Base-by-base conservation (phyloP, 1,140 invertebrate species). In the Scaptomyza pallida region DNA sequence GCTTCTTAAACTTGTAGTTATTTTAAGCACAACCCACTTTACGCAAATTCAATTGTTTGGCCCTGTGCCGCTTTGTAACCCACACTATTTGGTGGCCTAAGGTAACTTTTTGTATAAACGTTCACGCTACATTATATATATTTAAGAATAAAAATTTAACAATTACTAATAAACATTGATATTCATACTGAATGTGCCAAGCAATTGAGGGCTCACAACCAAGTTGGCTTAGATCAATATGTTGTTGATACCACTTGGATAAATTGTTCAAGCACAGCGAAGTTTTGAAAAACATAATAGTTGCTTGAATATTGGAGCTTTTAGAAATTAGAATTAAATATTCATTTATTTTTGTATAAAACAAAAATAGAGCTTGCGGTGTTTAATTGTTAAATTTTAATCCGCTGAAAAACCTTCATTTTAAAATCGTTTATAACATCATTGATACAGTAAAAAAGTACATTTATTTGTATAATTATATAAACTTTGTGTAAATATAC, bases 31-130 rank as follows among this genome's bases (percentile, higher is more conserved):
- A 17, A 44, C 37, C 23, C 23, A 4, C n/a, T 35, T 17, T 16
- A 30, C 23, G 17, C 15, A 33, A 51, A 56, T 56, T 51, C 12
- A 72, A 40, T 23, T 43, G 21, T n/a, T 48, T 40, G 15, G 15
- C 43, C 8, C 35, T 47, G 23, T 13, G 40, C 23, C 35, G 43
- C 30, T 30, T 21, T 59, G 13, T 37, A n/a, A 71, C 26, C 45
- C 64, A 69, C 30, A 50, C 37, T 59, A 33, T 54, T 59, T 35
- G 43, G 40, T 70, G 70, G 74, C 55, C 63, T 55, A 41, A 65
- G 70, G 68, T 65, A 68, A 54, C 47, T 83, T 78, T 75, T 54
- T 86, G 81, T 86, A 88, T 72, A 86, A 86, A 86, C 51, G 64
- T 74, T 75, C 67, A 62, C 59, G 51, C 64, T 61, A 75, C 47